Evolutionary conservation across 1,140 invertebrate genomes (phyloP).

Genomic region (Euura saliciscinereae): DNA sequence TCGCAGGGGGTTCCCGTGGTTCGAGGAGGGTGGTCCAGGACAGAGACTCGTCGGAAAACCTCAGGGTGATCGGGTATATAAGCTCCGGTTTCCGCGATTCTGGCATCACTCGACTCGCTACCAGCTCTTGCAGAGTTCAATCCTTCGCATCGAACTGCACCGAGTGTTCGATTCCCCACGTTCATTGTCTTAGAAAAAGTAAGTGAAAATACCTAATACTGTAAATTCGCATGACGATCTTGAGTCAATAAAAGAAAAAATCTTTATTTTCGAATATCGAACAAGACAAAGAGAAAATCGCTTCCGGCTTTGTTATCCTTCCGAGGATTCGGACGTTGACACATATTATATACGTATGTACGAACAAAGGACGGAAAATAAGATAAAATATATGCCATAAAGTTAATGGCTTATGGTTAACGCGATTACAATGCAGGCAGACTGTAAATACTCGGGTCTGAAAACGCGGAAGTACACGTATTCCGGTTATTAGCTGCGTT

Average conservation of each 20-base stretch:
- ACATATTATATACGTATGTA: background rate
- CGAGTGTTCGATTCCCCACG: background rate
- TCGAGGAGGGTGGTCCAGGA: constrained; percentile 4
- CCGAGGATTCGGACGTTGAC: background rate
- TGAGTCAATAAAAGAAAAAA: background rate
- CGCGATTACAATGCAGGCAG: background rate
- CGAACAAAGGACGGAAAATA: background rate
- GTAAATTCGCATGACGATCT: background rate
- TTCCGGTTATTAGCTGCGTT: constrained; percentile 9
- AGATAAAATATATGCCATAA: too few relatives aligned
- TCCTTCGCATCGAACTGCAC: background rate
- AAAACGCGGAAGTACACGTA: background rate
- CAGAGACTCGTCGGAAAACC: background rate
- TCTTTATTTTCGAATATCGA: background rate
- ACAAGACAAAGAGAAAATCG: background rate
- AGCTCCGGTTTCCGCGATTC: background rate
- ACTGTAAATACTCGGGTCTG: background rate
- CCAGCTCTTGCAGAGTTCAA: background rate
- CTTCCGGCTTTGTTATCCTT: background rate
- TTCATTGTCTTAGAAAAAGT: background rate
- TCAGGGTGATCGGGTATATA: constrained; percentile 7
- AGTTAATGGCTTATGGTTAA: background rate
- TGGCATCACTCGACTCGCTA: constrained; percentile 2
- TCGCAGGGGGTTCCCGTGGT: background rate
- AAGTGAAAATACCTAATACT: background rate